Base-by-base conservation (phyloP, 53 echinoderm and acorn worm species). In the Echinarachnius parma region DNA sequence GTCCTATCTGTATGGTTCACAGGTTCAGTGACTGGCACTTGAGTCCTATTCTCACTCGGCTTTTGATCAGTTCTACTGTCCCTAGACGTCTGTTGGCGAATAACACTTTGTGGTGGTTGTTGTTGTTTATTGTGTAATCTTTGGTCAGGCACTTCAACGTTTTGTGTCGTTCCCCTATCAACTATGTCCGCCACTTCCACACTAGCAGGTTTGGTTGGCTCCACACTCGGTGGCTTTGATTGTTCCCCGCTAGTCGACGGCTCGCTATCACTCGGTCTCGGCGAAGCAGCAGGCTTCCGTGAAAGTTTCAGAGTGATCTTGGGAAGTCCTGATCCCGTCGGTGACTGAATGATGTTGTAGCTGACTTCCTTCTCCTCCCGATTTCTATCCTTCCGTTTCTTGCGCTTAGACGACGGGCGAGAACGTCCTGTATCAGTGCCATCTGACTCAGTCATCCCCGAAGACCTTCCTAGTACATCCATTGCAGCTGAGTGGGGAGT, bases 331-430 rank as follows among this genome's bases (percentile, higher is more conserved):
- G 70, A 69, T 31, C 53, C 53, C 21, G 70, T 69, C 1, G 70
- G 70, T 20, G 70, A 69, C 25, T 69, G 70, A 34, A 69, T 69
- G 70, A 69, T 69, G 70, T 69, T 69, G 19, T 69, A 69, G 53
- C 53, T 50, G 22, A 69, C 70, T 53, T 69, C 37, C 68, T 48
- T 48, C 5, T 64, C 42, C 48, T 50, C 36, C 18, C 49, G 48
- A 28, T 49, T 67, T 27, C 19, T 26, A 5, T 29, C 14, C 34
- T 29, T 27, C 22, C 62, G 28, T 31, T 66, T 66, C 44, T 69
- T 69, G 4, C 70, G 53, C 16, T 69, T 69, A 1, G 70, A 69
- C 21, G 70, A 53, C 47, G 26, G 48, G 53, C 70, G 70, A 25
- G 70, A 33, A 24, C 53, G 52, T 3, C 53, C 53, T 1, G 54